Conservation (phyloP, 2,797 vertebrate species). For the Lerista edwardsae region DNA sequence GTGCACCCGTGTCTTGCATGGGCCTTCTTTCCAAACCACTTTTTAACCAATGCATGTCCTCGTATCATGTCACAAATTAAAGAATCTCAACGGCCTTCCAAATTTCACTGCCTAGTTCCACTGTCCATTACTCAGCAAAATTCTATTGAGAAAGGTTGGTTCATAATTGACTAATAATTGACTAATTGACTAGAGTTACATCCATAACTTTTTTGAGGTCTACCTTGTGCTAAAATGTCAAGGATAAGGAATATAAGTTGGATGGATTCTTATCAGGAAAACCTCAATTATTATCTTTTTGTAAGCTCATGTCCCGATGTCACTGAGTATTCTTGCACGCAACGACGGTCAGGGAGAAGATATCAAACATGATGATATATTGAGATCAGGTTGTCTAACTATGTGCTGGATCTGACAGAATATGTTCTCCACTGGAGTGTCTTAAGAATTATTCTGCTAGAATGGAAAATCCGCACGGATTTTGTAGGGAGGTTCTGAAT, state of each 20-base stretch:
- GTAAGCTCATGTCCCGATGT: not conserved
- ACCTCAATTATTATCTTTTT: not conserved
- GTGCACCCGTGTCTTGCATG: constrained; percentile 51
- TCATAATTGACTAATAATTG: too few species aligned
- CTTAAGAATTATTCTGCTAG: not conserved
- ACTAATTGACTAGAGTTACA: constrained; percentile 40
- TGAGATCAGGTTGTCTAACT: not conserved
- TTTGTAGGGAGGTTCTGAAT: not conserved
- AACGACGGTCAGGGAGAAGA: not conserved
- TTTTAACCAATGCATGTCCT: constrained; percentile 38
- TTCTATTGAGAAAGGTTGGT: constrained; percentile 25
- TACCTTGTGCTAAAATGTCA: constrained; percentile 36
- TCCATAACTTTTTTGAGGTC: not conserved
- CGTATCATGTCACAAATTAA: constrained; percentile 17
- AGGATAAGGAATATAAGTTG: constrained; percentile 9
- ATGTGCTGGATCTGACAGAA: not conserved
- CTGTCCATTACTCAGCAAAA: fast-evolving
- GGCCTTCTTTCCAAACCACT: constrained; percentile 14
- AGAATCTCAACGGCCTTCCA: not conserved
- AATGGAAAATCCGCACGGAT: not conserved
- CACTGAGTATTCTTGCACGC: not conserved
- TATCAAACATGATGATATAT: not conserved
- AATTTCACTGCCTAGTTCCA: not conserved
- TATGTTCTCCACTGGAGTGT: not conserved
- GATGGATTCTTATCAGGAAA: not conserved